A percentile compares a stretch with the other conserved stretches of the same genome.
phyloP scores from a whole-genome alignment of 23 tunicate species.

The Trididemnum miniatum region DNA sequence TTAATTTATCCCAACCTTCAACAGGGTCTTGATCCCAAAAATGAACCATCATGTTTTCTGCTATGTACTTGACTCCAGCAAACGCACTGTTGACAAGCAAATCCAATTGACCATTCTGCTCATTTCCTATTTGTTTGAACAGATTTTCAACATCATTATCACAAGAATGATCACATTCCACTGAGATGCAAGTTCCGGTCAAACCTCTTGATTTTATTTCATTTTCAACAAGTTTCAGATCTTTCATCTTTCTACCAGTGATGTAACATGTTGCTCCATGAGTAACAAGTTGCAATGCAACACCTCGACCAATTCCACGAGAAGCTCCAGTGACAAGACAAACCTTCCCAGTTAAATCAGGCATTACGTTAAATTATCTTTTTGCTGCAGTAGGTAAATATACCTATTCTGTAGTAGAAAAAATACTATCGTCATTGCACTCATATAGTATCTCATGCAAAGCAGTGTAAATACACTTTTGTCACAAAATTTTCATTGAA shows the following conservation, averaged over 20 bases:
- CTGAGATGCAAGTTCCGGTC: constrained; percentile 43
- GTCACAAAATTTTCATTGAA: too few species aligned
- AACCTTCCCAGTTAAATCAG: constrained; percentile 39
- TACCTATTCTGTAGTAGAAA: too few species aligned
- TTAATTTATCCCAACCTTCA: constrained; percentile 54
- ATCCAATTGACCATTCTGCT: constrained; percentile 57
- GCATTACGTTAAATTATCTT: too few species aligned
- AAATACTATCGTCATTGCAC: too few species aligned
- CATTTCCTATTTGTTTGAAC: constrained; percentile 46
- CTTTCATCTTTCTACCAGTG: constrained; percentile 68
- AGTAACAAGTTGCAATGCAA: constrained; percentile 63
- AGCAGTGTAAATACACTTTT: too few species aligned
- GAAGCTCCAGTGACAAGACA: constrained; percentile 85
- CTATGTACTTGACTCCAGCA: constrained; percentile 13
- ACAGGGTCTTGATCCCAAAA: not conserved
- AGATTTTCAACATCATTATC: constrained; percentile 44
- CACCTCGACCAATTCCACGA: constrained; percentile 81
- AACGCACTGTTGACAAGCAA: constrained; percentile 74
- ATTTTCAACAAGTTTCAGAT: constrained; percentile 22
- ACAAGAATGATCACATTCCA: constrained; percentile 61
- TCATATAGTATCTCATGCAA: too few species aligned
- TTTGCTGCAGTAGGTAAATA: too few species aligned
- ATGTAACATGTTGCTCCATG: constrained; percentile 86
- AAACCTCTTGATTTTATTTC: constrained; percentile 3
- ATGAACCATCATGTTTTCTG: not conserved